Base-by-base conservation (phyloP, 64 coral and sea anemone species). In the Montipora efflorescens region DNA sequence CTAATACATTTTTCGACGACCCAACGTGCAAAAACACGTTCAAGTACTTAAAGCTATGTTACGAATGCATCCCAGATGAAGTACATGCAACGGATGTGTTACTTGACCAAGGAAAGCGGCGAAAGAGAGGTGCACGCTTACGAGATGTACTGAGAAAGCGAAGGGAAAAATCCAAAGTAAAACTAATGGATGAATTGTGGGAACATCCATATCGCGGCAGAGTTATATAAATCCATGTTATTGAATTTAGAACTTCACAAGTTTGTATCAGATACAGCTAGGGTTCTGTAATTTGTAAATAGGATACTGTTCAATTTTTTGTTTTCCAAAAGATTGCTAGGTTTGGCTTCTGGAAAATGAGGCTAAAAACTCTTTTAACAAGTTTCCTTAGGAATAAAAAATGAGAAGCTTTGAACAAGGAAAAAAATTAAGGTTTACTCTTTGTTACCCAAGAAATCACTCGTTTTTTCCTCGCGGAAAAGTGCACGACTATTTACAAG, bases 1-100 rank as follows among this genome's bases (percentile, higher is more conserved):
- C 98, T 3, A 99, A 99, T 25, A 92, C 93, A 1, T 99, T 99
- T 87, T 99, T 99, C 44, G 95, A 99, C 23, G 98, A 99, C 28
- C 95, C 95, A 21, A 99, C 92, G n/a, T 99, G 98, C 53, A 96
- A 96, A 79, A 96, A 96, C 48, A 94, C 95, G 0, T 99, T 96
- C 46, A 99, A 99, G 75, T 99, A 96, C 75, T 73, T 99, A 13
- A 99, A 99, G 85, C 92, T 99, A 18, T 99, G 98, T 66, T 92
- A 99, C 52, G 98, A 99, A 61, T 99, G 98, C 87, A 91, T 99
- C 8, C 98, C 98, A 4, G 98, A 99, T 45, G 48, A 68, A 12
- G 96, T 89, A 10, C 95, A 98, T 44, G 75, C 96, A 53, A 91
- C 95, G 12, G 96, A 98, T 59, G 79, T 90, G 51, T 93, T 98